A percentile compares a stretch with the other conserved stretches of the same genome.
These are phyloP conservation scores for Trachelus troglodyta DNA, from an alignment of 2,888 invertebrate species.

Conservation along the genomic window DNA sequence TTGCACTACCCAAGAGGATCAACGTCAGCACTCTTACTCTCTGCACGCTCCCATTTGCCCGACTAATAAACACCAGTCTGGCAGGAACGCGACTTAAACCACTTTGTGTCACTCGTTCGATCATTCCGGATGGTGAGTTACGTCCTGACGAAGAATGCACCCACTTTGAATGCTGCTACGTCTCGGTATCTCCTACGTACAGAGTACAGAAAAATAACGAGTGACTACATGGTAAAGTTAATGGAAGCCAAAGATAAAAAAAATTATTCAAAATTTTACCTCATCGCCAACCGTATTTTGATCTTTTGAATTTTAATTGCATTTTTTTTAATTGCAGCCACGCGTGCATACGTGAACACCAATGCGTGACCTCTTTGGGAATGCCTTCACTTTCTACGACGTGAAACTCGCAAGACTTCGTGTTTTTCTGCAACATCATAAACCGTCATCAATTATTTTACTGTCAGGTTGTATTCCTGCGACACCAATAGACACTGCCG, in stretches of 20 bases:
- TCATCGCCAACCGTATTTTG: not conserved
- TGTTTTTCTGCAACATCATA: not conserved
- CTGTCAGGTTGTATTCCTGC: not conserved
- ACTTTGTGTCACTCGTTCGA: constrained; percentile 4
- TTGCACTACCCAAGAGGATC: not conserved
- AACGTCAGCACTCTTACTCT: constrained; percentile 2
- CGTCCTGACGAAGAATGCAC: not conserved
- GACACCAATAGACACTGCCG: not conserved
- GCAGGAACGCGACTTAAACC: not conserved
- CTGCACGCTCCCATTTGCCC: not conserved
- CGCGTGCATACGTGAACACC: not conserved
- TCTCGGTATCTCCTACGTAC: not conserved
- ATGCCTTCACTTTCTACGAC: not conserved
- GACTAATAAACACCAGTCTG: constrained; percentile 6
- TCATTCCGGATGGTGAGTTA: constrained; percentile 7
- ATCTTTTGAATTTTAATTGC: not conserved
- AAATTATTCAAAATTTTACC: not conserved
- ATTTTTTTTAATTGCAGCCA: not conserved
- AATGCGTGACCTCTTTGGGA: not conserved
- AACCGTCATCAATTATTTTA: not conserved
- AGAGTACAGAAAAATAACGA: not conserved
- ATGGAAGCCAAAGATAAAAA: not conserved
- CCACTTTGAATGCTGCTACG: not conserved
- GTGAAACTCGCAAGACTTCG: not conserved
- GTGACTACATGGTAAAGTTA: not conserved